phyloP scores from a whole-genome alignment of 53 echinoderm and acorn worm genomes.

The Antedon mediterranea region DNA sequence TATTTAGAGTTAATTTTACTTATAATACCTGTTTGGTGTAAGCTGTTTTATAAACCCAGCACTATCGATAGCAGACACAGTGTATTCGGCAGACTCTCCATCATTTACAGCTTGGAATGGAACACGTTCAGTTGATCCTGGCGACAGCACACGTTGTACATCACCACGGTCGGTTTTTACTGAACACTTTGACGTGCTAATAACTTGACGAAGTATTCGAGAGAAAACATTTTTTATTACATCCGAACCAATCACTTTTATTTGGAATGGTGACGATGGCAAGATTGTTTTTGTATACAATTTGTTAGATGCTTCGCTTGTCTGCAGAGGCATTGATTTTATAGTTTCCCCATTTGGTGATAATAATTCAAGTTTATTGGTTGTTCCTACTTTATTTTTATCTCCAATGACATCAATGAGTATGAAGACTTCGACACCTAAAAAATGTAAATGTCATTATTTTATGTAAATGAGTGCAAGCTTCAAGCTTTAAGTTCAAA shows the following conservation, averaged over 20 bases:
- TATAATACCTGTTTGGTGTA: neutral
- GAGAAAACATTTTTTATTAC: neutral
- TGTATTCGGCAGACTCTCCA: neutral
- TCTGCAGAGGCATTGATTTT: neutral
- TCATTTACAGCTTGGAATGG: neutral
- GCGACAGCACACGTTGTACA: neutral
- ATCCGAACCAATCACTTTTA: neutral
- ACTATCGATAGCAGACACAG: neutral
- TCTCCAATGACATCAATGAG: neutral
- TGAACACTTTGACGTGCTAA: neutral
- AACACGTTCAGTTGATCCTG: neutral
- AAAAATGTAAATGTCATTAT: neutral
- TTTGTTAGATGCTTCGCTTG: neutral
- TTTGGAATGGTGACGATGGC: neutral
- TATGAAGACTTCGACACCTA: neutral
- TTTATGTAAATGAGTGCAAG: too few relatives aligned
- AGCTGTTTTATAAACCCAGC: neutral
- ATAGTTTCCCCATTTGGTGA: neutral
- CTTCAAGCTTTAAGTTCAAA: too few relatives aligned
- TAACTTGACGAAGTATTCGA: neutral
- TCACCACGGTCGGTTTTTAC: neutral
- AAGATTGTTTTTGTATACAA: neutral
- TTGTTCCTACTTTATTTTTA: neutral
- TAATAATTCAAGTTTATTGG: neutral
- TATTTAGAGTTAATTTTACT: too few relatives aligned